Evolutionary conservation across 2,888 invertebrate species (phyloP).

Genomic region (Conchocele bisecta): DNA sequence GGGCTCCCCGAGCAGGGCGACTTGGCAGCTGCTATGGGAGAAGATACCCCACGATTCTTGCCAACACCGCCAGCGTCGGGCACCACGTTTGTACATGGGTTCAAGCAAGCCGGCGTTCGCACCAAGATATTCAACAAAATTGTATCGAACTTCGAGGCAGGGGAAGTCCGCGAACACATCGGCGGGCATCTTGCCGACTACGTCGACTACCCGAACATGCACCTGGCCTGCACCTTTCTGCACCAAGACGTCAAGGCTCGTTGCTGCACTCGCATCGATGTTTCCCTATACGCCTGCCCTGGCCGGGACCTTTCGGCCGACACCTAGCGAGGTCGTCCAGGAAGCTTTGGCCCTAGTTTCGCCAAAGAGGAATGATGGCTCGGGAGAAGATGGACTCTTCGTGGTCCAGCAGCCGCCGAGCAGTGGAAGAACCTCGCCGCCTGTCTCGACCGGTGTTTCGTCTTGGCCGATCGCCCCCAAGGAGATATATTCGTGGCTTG

Average conservation of each 20-base stretch:
- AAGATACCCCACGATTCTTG: neutral
- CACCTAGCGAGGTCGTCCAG: neutral
- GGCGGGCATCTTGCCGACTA: neutral
- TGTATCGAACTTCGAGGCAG: neutral
- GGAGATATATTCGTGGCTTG: neutral
- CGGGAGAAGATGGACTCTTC: neutral
- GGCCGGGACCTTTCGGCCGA: neutral
- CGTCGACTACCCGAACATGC: neutral
- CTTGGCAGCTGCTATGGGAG: constrained; percentile 1
- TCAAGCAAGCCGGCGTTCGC: neutral
- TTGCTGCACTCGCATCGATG: neutral
- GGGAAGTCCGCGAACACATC: neutral
- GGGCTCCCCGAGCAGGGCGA: constrained; percentile 4
- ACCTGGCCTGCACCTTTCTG: too few species aligned
- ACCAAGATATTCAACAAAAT: neutral
- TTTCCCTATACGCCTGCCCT: neutral
- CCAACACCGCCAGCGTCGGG: neutral
- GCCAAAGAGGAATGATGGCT: neutral
- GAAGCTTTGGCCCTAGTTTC: neutral
- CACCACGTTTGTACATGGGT: neutral
- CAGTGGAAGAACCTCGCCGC: too few species aligned
- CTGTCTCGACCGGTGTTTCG: neutral
- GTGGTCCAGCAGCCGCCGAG: neutral
- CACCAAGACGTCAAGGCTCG: neutral
- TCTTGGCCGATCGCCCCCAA: neutral